Evolutionary conservation across 2,797 vertebrate genomes (phyloP).

Genomic region (Lagodon rhomboides): DNA sequence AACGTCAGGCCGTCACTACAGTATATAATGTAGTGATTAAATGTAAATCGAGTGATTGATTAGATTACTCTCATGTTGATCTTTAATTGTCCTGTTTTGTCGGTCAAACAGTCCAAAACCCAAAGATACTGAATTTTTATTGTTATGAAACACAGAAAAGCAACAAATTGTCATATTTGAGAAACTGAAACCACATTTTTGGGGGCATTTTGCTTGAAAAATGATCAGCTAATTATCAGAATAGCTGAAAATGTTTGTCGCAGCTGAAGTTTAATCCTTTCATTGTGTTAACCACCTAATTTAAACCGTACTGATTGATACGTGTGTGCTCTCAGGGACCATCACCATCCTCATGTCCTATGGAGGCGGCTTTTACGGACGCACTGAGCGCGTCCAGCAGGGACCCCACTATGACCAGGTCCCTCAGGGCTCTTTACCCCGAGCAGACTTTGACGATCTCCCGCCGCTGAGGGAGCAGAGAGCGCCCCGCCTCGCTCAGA

Average conservation of each 20-base stretch:
- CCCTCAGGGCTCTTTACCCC: constrained; percentile 65
- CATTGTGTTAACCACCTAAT: no score
- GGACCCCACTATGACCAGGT: constrained; percentile 85
- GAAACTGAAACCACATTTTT: background rate
- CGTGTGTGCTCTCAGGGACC: constrained; percentile 73
- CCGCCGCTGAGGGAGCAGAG: constrained; percentile 73
- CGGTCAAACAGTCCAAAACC: no score
- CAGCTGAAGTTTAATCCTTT: no score
- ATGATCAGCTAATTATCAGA: no score
- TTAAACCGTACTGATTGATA: background rate
- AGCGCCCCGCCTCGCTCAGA: constrained; percentile 78
- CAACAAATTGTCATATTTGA: background rate
- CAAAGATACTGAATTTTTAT: background rate
- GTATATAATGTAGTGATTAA: no score
- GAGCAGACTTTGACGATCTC: constrained; percentile 37
- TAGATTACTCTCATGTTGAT: no score
- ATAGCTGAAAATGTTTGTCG: no score
- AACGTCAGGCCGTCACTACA: no score
- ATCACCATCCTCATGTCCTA: constrained; percentile 84
- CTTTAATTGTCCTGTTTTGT: no score
- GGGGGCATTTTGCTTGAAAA: background rate
- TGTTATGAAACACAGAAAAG: background rate
- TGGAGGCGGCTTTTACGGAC: constrained; percentile 77
- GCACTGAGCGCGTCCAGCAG: constrained; percentile 77
- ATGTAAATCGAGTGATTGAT: no score